A percentile compares a stretch with the other conserved stretches of the same genome.
Conservation (phyloP, 1,140 invertebrate species). For the Onthophagus taurus region DNA sequence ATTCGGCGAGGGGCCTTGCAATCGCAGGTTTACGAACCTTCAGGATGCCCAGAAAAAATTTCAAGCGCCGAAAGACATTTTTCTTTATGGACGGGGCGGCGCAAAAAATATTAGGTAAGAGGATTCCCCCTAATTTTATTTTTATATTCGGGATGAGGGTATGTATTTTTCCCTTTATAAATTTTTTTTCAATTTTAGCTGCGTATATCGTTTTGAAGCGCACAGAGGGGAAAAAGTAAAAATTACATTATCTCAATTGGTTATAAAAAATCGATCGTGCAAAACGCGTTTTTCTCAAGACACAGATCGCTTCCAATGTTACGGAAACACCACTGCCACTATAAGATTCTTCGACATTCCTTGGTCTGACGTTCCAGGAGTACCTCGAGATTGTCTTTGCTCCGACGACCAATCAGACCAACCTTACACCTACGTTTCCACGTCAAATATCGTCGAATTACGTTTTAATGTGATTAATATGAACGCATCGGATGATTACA, state of each 20-base stretch:
- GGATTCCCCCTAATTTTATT: background rate
- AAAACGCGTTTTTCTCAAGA: conserved; percentile 53
- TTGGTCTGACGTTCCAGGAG: conserved; percentile 53
- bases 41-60: conserved; percentile 48
- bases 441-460: conserved; percentile 66
- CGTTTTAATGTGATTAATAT: conserved; percentile 72
- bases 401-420: conserved; percentile 44
- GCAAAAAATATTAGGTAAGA: conserved; percentile 64
- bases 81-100: conserved; percentile 77
- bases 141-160: background rate
- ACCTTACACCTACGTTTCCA: conserved; percentile 68
- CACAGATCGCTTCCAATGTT: conserved; percentile 59
- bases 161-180: background rate
- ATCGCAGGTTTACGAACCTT: conserved; percentile 57
- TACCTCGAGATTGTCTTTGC: conserved; percentile 64
- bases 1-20: conserved; percentile 56
- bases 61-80: conserved; percentile 68
- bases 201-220: conserved; percentile 76
- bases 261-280: conserved; percentile 55
- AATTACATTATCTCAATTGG: conserved; percentile 53
- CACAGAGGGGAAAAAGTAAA: conserved; percentile 66
- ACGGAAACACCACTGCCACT: conserved; percentile 47
- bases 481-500: conserved; percentile 74
- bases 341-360: conserved; percentile 61
- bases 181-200: conserved; percentile 45